These are phyloP conservation scores for Psittacula cyanocephala DNA, from an alignment of 2,113 vertebrate genomes.

Conservation along the genomic window DNA sequence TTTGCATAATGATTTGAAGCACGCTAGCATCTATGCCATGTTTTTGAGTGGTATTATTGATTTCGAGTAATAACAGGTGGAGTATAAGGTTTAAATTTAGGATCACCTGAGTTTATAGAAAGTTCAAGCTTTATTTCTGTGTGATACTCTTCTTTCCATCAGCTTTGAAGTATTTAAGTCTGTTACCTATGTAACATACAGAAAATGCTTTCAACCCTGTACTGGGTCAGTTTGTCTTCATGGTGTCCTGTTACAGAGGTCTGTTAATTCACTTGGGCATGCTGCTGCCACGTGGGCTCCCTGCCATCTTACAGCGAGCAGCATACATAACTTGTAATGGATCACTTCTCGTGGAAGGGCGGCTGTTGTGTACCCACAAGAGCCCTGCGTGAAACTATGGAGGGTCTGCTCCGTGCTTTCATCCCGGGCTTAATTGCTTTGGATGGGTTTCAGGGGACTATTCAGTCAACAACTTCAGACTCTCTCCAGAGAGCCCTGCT, in stretches of 20 bases:
- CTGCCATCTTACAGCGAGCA: not conserved
- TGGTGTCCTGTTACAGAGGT: not conserved
- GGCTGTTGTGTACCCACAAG: not conserved
- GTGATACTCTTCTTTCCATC: not conserved
- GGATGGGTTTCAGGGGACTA: not conserved
- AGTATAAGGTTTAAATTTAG: not conserved
- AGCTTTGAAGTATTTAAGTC: not conserved
- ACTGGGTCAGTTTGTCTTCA: not conserved
- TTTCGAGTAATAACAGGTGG: not conserved
- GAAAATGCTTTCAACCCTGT: not conserved
- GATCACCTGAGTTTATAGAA: not conserved
- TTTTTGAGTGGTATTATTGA: not conserved
- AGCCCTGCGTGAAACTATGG: not conserved
- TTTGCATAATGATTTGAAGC: not conserved
- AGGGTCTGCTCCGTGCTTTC: not conserved
- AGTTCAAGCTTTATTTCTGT: not conserved
- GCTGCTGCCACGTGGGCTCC: not conserved
- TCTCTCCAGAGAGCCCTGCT: not conserved
- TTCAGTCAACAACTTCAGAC: not conserved
- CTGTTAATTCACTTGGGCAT: not conserved
- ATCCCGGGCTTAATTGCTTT: not conserved
- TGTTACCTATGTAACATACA: not conserved
- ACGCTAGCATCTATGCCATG: rapidly evolving
- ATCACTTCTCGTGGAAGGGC: not conserved
- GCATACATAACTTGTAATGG: not conserved